phyloP scores from a whole-genome alignment of 2,113 vertebrate species.

The Corapipo altera region DNA sequence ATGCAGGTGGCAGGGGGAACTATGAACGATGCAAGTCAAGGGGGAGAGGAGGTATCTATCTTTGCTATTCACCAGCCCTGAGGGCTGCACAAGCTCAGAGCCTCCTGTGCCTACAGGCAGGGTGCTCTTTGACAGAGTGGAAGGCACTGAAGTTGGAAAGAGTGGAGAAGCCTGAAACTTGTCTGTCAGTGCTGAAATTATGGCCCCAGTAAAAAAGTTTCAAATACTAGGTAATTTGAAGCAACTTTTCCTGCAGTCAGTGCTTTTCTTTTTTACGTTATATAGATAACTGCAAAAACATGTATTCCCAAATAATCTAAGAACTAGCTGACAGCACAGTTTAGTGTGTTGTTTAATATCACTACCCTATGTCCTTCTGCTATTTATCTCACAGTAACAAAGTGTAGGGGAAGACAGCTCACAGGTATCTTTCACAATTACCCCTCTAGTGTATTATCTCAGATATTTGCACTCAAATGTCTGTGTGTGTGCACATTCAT shows the following conservation, averaged over 20 bases:
- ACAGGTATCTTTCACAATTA: background rate
- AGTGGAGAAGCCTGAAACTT: background rate
- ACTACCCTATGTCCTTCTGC: background rate
- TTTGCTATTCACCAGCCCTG: background rate
- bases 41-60: background rate
- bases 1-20: background rate
- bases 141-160: background rate
- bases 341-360: background rate
- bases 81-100: background rate
- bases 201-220: background rate
- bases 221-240: background rate
- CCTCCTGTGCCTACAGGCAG: background rate
- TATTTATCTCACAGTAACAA: background rate
- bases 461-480: background rate
- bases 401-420: background rate
- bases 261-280: background rate
- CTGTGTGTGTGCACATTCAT: background rate
- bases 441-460: background rate
- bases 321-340: background rate
- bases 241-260: background rate
- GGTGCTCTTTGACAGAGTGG: background rate
- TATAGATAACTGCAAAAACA: background rate
- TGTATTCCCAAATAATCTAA: background rate
- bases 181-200: background rate
- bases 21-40: accelerated